phyloP scores from a whole-genome alignment of 1,140 invertebrate species.

The Drosophila simulans region DNA sequence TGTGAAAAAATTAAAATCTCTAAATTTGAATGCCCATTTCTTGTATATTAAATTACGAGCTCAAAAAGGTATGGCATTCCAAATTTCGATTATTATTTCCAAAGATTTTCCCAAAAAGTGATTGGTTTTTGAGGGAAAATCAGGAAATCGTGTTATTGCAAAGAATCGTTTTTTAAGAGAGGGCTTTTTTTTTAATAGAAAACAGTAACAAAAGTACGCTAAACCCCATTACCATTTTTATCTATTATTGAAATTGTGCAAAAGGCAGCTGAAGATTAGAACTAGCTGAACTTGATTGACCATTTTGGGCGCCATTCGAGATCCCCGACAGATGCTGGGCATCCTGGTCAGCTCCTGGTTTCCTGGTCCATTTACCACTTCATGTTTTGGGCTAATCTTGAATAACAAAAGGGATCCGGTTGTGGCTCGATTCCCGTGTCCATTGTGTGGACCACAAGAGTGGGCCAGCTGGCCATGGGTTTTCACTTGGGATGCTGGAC shows the following conservation, averaged over 20 bases:
- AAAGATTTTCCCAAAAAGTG: no score
- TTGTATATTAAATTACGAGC: no score
- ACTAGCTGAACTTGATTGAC: constrained; percentile 16
- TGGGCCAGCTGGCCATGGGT: constrained; percentile 22
- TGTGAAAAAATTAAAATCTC: no score
- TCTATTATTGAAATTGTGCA: neutral
- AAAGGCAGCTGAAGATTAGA: constrained; percentile 6
- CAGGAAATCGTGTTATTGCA: no score
- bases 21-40: no score
- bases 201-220: no score
- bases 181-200: no score
- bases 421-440: constrained; percentile 7
- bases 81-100: no score
- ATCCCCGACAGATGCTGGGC: constrained; percentile 30
- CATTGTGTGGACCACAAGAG: constrained; percentile 25
- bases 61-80: no score
- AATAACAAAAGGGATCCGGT: constrained; percentile 59
- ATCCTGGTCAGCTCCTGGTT: neutral
- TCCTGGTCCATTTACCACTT: constrained; percentile 4
- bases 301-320: constrained; percentile 14
- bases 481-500: constrained; percentile 59
- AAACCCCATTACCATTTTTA: no score
- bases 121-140: no score
- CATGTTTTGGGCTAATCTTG: constrained; percentile 50
- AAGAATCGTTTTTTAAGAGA: no score